A percentile compares a stretch with the other conserved stretches of the same genome.
phyloP scores from a whole-genome alignment of 53 echinoderm and acorn worm species.

The Crossaster papposus region DNA sequence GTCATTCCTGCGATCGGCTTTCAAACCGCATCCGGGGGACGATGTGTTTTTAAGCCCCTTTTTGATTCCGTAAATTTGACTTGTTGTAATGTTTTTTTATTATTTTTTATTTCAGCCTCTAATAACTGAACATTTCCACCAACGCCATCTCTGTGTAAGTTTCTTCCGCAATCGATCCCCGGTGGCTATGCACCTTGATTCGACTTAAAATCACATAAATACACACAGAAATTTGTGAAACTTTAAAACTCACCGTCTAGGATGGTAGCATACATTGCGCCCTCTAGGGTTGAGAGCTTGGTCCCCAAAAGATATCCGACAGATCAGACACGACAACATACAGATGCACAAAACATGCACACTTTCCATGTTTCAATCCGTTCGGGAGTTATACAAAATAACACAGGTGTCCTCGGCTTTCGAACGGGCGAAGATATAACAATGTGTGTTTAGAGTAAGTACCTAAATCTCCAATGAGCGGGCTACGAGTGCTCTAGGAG shows the following conservation, averaged over 20 bases:
- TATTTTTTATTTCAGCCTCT: too few species aligned
- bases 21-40: too few species aligned
- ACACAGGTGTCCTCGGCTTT: neutral
- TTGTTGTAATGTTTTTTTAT: too few species aligned
- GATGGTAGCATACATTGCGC: conserved; percentile 27
- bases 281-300: conserved; percentile 16
- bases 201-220: too few species aligned
- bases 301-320: neutral
- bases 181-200: too few species aligned
- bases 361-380: neutral
- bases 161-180: too few species aligned
- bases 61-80: too few species aligned
- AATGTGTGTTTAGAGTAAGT: neutral
- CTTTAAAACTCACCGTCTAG: conserved; percentile 16
- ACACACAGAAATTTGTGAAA: neutral
- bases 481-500: neutral
- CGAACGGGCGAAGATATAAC: neutral
- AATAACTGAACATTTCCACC: too few species aligned
- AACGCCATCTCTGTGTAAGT: too few species aligned
- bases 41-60: too few species aligned
- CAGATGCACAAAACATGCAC: neutral
- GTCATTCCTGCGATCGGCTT: too few species aligned
- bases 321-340: neutral
- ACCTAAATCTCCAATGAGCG: neutral
- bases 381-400: neutral